phyloP scores from a whole-genome alignment of 23 tunicate genomes.

The Ascidia mentula region DNA sequence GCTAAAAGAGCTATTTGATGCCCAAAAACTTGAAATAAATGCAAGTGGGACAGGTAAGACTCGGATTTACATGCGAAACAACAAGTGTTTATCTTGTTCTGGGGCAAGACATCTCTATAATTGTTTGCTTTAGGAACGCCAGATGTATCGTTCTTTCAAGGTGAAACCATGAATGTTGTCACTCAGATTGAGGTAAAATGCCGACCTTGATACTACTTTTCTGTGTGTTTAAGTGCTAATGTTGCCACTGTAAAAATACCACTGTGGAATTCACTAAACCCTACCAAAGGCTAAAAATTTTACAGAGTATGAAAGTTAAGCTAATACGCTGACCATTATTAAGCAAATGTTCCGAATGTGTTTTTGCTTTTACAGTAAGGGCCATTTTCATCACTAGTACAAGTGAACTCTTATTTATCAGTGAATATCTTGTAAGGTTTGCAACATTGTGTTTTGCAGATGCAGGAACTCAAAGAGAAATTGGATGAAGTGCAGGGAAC shows the following conservation, averaged over 20 bases:
- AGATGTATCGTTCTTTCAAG: not conserved
- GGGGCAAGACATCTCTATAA: not conserved
- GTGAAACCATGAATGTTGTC: conserved; percentile 1
- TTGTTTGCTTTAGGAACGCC: not conserved
- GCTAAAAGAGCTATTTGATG: not conserved
- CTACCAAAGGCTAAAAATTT: too few species aligned
- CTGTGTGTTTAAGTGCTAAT: too few species aligned
- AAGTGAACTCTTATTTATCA: too few species aligned
- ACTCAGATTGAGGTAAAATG: not conserved
- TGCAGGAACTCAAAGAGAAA: conserved; percentile 9
- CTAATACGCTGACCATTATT: too few species aligned
- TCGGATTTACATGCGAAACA: too few species aligned
- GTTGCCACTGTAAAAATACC: too few species aligned
- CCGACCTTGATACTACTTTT: not conserved
- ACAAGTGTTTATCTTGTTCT: not conserved
- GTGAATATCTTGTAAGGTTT: not conserved
- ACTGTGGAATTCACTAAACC: too few species aligned
- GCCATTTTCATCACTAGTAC: too few species aligned
- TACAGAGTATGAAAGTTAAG: too few species aligned
- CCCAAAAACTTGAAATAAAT: not conserved
- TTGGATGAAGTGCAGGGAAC: not conserved
- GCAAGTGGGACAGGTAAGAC: conserved; percentile 3
- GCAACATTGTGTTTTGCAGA: not conserved
- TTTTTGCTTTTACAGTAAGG: not conserved
- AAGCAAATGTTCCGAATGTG: not conserved